Conservation (phyloP, 2,797 vertebrate species). For the Gila robusta region DNA sequence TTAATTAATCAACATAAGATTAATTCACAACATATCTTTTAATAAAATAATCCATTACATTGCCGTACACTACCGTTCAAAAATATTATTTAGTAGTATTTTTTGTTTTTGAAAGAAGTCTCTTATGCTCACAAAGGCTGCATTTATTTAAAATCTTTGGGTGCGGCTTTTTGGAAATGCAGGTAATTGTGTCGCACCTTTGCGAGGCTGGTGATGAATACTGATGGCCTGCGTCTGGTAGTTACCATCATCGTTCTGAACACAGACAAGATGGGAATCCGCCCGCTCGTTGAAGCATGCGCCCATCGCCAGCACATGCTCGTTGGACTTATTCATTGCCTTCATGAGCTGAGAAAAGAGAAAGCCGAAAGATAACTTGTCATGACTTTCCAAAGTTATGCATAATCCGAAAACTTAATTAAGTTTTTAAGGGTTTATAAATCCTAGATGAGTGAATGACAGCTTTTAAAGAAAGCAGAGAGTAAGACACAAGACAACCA, state of each 20-base stretch:
- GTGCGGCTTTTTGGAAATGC: not conserved
- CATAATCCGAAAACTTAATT: conserved; percentile 11
- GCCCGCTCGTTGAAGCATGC: conserved; percentile 96
- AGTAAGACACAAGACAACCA: not conserved
- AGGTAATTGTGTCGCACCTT: conserved; percentile 79
- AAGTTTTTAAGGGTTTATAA: not conserved
- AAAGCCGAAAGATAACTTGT: conserved; percentile 8
- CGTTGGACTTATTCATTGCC: conserved; percentile 99
- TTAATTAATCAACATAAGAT: not conserved
- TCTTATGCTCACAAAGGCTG: not conserved
- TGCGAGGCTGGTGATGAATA: conserved; percentile 96
- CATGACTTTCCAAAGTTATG: not conserved
- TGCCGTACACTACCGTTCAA: not conserved
- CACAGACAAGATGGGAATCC: conserved; percentile 96
- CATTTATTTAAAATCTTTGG: not conserved
- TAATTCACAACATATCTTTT: not conserved
- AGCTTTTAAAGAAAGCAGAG: not conserved
- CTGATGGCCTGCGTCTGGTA: conserved; percentile 99
- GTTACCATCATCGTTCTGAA: conserved; percentile 98
- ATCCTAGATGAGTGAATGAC: not conserved
- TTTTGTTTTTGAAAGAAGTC: not conserved
- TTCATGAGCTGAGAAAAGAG: conserved; percentile 91
- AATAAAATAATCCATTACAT: not conserved
- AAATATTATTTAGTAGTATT: not conserved
- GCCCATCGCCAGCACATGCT: conserved; percentile 96